Conservation (phyloP, 1,140 invertebrate genomes). For the Euura lappo region DNA sequence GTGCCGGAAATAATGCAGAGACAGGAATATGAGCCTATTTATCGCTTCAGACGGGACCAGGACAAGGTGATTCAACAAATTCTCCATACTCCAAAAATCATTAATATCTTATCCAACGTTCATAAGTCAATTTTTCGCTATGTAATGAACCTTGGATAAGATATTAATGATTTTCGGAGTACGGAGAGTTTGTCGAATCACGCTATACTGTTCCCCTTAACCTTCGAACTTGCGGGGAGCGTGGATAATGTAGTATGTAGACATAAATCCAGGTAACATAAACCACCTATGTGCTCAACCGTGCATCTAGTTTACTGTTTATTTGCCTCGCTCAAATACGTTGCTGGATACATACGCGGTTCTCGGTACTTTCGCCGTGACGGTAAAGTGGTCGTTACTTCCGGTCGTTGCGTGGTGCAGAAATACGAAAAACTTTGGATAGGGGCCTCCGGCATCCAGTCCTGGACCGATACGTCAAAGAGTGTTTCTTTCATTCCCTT, state of each 20-base stretch:
- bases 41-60: too few relatives aligned
- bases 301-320: slow-evolving; percentile 7
- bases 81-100: too few relatives aligned
- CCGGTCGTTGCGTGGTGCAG: background rate
- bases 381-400: slow-evolving; percentile 4
- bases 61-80: too few relatives aligned
- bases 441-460: background rate
- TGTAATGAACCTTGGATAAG: too few relatives aligned
- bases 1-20: too few relatives aligned
- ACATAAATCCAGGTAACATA: background rate
- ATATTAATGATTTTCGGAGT: too few relatives aligned
- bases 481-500: background rate
- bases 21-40: too few relatives aligned
- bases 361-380: background rate
- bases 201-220: background rate
- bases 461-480: background rate
- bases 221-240: background rate
- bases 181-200: too few relatives aligned
- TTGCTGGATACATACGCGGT: background rate
- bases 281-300: background rate
- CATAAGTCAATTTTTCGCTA: too few relatives aligned
- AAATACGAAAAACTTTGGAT: background rate
- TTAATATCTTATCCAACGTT: too few relatives aligned
- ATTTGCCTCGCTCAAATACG: slow-evolving; percentile 1
- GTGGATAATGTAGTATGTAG: background rate